Evolutionary conservation across 2,888 invertebrate species (phyloP).

Genomic region (Mechanitis mazaeus): DNA sequence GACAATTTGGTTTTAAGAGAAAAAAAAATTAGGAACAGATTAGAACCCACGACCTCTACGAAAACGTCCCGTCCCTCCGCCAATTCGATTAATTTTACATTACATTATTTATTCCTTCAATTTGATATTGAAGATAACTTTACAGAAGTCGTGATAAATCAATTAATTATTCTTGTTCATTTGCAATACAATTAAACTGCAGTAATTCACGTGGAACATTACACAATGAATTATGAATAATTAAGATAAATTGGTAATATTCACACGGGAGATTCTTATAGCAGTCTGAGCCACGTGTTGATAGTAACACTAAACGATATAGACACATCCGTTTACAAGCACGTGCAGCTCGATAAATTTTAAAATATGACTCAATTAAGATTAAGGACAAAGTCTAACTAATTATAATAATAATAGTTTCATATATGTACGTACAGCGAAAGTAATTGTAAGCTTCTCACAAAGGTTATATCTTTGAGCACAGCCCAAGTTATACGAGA

Average conservation of each 20-base stretch:
- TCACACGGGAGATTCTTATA: slow-evolving; percentile 43
- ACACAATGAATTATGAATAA: slow-evolving; percentile 19
- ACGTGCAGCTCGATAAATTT: slow-evolving; percentile 39
- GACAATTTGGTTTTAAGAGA: not conserved
- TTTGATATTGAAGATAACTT: not conserved
- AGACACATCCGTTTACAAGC: slow-evolving; percentile 47
- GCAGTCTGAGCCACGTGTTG: slow-evolving; percentile 53
- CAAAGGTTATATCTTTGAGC: slow-evolving; percentile 15
- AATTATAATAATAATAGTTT: not conserved
- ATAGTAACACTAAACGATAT: slow-evolving; percentile 48
- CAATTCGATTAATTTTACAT: too few species aligned
- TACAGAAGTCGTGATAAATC: not conserved
- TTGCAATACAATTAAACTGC: slow-evolving; percentile 10
- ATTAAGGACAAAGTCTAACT: not conserved
- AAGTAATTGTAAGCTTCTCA: slow-evolving; percentile 24
- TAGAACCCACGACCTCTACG: too few species aligned
- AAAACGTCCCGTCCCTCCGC: too few species aligned
- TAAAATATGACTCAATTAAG: slow-evolving; percentile 2
- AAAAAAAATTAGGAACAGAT: too few species aligned
- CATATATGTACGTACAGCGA: slow-evolving; percentile 13
- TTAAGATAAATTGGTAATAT: slow-evolving; percentile 20
- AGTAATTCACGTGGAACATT: slow-evolving; percentile 25
- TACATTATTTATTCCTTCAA: too few species aligned
- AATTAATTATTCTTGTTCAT: slow-evolving; percentile 2
- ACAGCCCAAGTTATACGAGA: slow-evolving; percentile 20